phyloP scores from a whole-genome alignment of 2,113 vertebrate species.

The Hydrolagus affinis region DNA sequence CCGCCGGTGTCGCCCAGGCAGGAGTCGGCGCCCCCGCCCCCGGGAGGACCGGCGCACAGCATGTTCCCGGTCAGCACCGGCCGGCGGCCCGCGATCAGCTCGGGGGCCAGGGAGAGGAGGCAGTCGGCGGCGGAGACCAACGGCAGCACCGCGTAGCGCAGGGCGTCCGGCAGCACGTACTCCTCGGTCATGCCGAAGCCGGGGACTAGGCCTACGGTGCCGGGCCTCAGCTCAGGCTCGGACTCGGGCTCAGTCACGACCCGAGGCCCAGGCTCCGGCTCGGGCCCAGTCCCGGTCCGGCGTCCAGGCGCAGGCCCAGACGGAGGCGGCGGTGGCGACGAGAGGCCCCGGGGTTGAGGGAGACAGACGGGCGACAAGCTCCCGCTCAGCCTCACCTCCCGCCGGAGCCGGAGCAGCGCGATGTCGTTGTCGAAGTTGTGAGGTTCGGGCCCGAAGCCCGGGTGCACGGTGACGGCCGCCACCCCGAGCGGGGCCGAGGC shows the following conservation, averaged over 20 bases:
- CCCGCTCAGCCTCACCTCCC: constrained; percentile 57
- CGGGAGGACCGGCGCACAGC: constrained; percentile 61
- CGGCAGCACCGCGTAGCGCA: constrained; percentile 60
- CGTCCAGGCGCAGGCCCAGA: too few relatives aligned
- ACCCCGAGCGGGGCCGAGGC: constrained; percentile 34
- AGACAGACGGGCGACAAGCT: constrained; percentile 73
- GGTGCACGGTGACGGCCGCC: constrained; percentile 63
- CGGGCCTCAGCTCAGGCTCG: constrained; percentile 33
- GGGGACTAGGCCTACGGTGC: constrained; percentile 63
- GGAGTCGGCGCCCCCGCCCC: constrained; percentile 39
- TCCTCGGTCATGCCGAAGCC: constrained; percentile 66
- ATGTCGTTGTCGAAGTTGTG: constrained; percentile 70
- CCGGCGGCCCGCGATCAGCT: constrained; percentile 40
- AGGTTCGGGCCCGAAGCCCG: constrained; percentile 43
- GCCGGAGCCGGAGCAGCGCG: constrained; percentile 68
- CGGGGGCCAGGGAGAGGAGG: constrained; percentile 38
- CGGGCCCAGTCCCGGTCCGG: too few relatives aligned
- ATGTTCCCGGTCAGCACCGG: constrained; percentile 59
- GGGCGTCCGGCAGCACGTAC: background rate
- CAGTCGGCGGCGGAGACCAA: constrained; percentile 37
- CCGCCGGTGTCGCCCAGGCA: constrained; percentile 66
- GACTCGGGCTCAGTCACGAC: constrained; percentile 35
- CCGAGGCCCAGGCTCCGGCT: too few relatives aligned
- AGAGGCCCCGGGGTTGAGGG: constrained; percentile 48
- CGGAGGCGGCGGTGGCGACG: constrained; percentile 23